phyloP scores from a whole-genome alignment of 2,797 vertebrate genomes.

The Sebastes nivosus region DNA sequence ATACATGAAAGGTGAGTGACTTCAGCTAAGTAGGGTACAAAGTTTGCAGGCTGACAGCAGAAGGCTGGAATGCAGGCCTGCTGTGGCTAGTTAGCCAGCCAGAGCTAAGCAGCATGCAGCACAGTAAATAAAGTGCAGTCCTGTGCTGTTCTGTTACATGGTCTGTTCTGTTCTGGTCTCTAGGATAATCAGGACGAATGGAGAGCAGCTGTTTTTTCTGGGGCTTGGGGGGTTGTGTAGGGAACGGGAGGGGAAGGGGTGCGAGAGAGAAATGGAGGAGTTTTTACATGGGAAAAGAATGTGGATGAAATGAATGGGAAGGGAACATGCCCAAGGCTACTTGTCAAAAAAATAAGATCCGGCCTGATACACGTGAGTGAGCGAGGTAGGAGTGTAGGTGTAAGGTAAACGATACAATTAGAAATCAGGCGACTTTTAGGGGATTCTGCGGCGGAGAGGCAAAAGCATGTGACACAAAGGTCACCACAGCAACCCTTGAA shows the following conservation, averaged over 20 bases:
- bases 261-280: slow-evolving; percentile 28
- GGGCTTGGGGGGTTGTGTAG: background rate
- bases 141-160: slow-evolving; percentile 55
- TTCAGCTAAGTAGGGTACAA: slow-evolving; percentile 23
- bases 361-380: background rate
- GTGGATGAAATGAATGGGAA: slow-evolving; percentile 58
- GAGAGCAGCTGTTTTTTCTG: slow-evolving; percentile 72
- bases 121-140: slow-evolving; percentile 61
- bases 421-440: background rate
- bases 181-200: slow-evolving; percentile 72
- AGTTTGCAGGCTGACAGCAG: slow-evolving; percentile 58
- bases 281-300: slow-evolving; percentile 66
- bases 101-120: slow-evolving; percentile 62
- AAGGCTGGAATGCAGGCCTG: slow-evolving; percentile 72
- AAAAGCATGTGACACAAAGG: slow-evolving; percentile 20
- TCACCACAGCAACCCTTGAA: slow-evolving; percentile 2
- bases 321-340: slow-evolving; percentile 64
- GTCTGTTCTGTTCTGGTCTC: slow-evolving; percentile 67
- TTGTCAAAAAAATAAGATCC: background rate
- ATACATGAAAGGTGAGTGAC: slow-evolving; percentile 39
- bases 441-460: slow-evolving; percentile 2
- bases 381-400: slow-evolving; percentile 23
- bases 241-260: slow-evolving; percentile 6
- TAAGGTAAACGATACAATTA: background rate
- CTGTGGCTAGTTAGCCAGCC: slow-evolving; percentile 74